Conservation (phyloP, 2,113 vertebrate species). For the Benitochromis conjunctus region DNA sequence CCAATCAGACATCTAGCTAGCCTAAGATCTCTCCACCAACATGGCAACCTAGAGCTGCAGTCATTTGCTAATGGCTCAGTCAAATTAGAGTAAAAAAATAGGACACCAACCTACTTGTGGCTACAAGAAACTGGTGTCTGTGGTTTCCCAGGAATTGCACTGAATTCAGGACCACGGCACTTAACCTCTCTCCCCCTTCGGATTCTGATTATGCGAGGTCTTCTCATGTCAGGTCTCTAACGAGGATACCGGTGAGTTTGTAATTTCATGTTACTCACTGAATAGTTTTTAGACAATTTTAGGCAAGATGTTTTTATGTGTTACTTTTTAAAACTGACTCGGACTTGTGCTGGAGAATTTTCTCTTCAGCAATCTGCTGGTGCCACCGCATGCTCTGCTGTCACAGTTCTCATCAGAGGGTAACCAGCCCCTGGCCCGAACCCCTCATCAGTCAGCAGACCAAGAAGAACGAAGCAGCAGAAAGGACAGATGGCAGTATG, state of each 20-base stretch:
- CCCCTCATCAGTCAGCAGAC: background rate
- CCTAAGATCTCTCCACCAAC: background rate
- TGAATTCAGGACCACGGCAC: background rate
- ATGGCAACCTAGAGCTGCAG: background rate
- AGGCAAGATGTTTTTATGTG: background rate
- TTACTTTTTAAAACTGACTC: background rate
- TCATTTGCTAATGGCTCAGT: background rate
- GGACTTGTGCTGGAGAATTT: background rate
- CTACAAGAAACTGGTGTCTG: background rate
- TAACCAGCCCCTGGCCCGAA: background rate
- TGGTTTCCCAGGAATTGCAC: background rate
- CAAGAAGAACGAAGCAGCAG: background rate
- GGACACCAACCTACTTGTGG: background rate
- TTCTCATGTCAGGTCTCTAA: background rate
- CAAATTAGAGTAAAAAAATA: background rate
- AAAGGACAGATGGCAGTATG: background rate
- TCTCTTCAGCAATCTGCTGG: background rate
- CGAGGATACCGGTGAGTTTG: background rate
- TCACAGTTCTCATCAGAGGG: background rate
- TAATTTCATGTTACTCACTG: background rate
- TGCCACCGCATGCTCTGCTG: background rate
- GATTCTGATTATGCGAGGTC: background rate
- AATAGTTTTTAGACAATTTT: background rate
- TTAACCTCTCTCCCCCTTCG: background rate
- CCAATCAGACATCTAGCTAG: background rate